These are phyloP conservation scores for Drosophila ercepeae DNA, from an alignment of 1,140 invertebrate species.

Conservation along the genomic window DNA sequence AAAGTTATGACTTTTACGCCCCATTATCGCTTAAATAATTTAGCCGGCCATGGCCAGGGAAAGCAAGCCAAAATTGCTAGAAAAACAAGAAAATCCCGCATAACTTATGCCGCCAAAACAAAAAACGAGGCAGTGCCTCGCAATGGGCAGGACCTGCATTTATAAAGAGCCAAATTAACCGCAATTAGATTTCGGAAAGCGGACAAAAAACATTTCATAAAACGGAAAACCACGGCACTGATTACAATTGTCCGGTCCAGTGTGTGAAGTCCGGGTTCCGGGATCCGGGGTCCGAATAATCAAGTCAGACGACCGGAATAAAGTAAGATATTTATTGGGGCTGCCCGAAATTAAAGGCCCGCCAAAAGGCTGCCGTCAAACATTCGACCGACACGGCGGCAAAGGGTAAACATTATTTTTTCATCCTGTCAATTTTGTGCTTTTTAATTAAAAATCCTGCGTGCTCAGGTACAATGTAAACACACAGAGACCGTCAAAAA, in stretches of 20 bases:
- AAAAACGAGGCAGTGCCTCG: background rate
- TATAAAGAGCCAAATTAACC: constrained; percentile 51
- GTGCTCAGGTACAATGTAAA: constrained; percentile 39
- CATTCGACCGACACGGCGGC: constrained; percentile 9
- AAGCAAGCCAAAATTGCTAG: constrained; percentile 32
- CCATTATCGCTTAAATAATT: constrained; percentile 79
- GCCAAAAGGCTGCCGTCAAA: constrained; percentile 3
- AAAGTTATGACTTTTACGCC: constrained; percentile 71
- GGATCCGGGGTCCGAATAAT: constrained; percentile 24
- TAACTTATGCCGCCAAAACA: constrained; percentile 29
- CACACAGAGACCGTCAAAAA: constrained; percentile 21
- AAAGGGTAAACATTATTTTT: constrained; percentile 49
- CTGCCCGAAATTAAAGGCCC: constrained; percentile 9
- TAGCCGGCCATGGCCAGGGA: constrained; percentile 40
- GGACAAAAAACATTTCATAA: constrained; percentile 41
- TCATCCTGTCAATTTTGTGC: constrained; percentile 54
- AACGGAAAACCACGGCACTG: constrained; percentile 19
- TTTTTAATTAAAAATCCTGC: constrained; percentile 71
- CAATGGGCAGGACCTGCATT: constrained; percentile 29
- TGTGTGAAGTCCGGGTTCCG: constrained; percentile 17
- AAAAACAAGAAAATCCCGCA: constrained; percentile 29
- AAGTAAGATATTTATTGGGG: constrained; percentile 21
- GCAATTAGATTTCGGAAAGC: constrained; percentile 58
- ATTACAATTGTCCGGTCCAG: constrained; percentile 21
- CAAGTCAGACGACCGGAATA: constrained; percentile 14